These are phyloP conservation scores for Siphlonurus alternatus DNA, from an alignment of 2,888 invertebrate species.

Conservation along the genomic window DNA sequence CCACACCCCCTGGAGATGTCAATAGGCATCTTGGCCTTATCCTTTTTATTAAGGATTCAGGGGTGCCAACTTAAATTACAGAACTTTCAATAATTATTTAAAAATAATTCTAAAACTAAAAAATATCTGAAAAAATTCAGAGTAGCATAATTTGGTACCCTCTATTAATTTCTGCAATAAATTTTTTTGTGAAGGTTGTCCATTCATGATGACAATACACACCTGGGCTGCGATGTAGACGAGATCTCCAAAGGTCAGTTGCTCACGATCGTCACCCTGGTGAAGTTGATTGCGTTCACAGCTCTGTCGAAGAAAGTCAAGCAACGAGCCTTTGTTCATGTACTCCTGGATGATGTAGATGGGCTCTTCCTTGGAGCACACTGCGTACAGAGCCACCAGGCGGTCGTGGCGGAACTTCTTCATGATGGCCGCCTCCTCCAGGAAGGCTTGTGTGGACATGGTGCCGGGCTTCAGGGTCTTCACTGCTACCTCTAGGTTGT, in stretches of 20 bases:
- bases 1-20: too few species aligned
- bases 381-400: slow-evolving; percentile 48
- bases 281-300: slow-evolving; percentile 25
- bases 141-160: too few species aligned
- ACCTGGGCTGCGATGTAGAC: slow-evolving; percentile 40
- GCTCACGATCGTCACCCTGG: slow-evolving; percentile 26
- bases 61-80: too few species aligned
- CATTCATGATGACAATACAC: too few species aligned
- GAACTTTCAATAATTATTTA: too few species aligned
- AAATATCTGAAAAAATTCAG: too few species aligned
- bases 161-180: too few species aligned
- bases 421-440: slow-evolving; percentile 42
- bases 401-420: slow-evolving; percentile 39
- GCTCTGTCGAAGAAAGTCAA: slow-evolving; percentile 31
- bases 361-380: slow-evolving; percentile 51
- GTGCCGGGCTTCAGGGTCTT: slow-evolving; percentile 40
- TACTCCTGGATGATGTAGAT: slow-evolving; percentile 49
- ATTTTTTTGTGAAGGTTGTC: too few species aligned
- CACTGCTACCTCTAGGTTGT: slow-evolving; percentile 37
- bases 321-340: slow-evolving; percentile 36
- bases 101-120: too few species aligned
- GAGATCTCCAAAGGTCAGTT: slow-evolving; percentile 29
- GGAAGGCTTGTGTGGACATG: slow-evolving; percentile 37
- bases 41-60: too few species aligned
- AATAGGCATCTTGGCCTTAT: too few species aligned